Base-by-base conservation (phyloP, 2,113 vertebrate species). In the Carassius gibelio region DNA sequence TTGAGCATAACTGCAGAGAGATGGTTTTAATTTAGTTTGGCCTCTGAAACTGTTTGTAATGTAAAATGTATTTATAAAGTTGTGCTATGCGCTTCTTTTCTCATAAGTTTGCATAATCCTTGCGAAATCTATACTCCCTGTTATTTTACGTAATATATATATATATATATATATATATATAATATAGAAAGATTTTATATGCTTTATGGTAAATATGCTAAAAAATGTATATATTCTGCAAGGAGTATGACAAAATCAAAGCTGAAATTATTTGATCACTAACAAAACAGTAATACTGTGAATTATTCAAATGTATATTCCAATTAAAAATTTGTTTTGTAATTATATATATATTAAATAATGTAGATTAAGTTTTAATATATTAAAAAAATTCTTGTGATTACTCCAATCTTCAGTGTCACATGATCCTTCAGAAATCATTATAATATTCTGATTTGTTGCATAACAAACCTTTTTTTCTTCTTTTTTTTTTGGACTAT, bases 1-100 rank as follows among this genome's bases (percentile, higher is more conserved):
- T 81, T 8, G 36, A 64, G 64, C 19, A 45, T 26, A 55, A 50
- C 36, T 66, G 61, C 61, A 66, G 59, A 64, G 23, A 30, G 23
- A 30, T 66, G n/a, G 26, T 81, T 64, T 64, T 64, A 7, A 64
- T 80, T 80, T 66, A 21, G n/a, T 30, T 55, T 34, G 75, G 75
- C 75, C 75, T 76, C 57, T 45, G 57, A 30, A 66, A 26, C n/a
- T 14, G 3, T 38, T 42, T 42, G 21, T 79, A 11, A 21, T 75
- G 11, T 6, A 50, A 48, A 26, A 75, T 75, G n/a, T 45, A 50
- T 75, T 50, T 75, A n/a, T 10, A 11, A 45, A 45, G 72, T 23
- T 30, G 10, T 48, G 11, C 5, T 74, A 48, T 48, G 8, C n/a
- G 11, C 42, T 4, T 30, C 23, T 69, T 38, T 71, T 71, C 8